Percentiles rank a stretch among this genome's conserved stretches.
These are phyloP conservation scores for Eurypyga helias DNA, from an alignment of 2,113 vertebrate species.

Conservation along the genomic window DNA sequence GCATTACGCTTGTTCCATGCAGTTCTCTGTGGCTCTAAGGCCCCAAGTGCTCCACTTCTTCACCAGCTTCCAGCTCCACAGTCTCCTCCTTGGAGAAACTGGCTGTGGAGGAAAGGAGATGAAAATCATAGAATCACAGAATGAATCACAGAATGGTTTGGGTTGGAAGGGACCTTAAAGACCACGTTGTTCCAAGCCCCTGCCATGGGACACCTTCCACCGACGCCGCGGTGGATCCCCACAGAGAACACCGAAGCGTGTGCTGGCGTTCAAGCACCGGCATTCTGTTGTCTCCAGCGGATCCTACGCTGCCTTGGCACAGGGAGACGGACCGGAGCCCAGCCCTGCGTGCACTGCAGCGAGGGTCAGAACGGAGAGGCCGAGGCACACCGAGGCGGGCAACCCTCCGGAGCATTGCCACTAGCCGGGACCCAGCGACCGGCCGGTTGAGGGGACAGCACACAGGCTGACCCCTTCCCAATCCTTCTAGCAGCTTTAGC, in stretches of 20 bases:
- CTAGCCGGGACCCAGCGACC: not conserved
- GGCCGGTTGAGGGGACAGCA: not conserved
- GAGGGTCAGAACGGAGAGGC: rapidly evolving
- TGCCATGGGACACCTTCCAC: too few species aligned
- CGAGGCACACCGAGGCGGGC: rapidly evolving
- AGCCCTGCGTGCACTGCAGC: rapidly evolving
- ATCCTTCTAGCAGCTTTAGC: not conserved
- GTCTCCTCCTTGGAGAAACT: not conserved
- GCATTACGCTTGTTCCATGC: rapidly evolving
- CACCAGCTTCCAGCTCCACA: not conserved
- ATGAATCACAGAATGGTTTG: too few species aligned
- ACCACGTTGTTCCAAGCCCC: too few species aligned
- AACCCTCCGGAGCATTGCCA: not conserved
- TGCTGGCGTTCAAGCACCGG: rapidly evolving
- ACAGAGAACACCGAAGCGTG: rapidly evolving
- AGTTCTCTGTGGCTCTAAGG: not conserved
- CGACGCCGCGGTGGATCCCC: rapidly evolving
- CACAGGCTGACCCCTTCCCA: not conserved
- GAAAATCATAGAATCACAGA: too few species aligned
- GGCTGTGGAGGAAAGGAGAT: not conserved
- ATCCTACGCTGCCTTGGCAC: not conserved
- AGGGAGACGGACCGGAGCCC: not conserved
- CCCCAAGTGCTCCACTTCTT: not conserved
- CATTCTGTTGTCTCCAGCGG: not conserved
- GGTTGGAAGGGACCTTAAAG: too few species aligned